Conservation (phyloP, 2,113 vertebrate species). For the Scophthalmus maximus region DNA sequence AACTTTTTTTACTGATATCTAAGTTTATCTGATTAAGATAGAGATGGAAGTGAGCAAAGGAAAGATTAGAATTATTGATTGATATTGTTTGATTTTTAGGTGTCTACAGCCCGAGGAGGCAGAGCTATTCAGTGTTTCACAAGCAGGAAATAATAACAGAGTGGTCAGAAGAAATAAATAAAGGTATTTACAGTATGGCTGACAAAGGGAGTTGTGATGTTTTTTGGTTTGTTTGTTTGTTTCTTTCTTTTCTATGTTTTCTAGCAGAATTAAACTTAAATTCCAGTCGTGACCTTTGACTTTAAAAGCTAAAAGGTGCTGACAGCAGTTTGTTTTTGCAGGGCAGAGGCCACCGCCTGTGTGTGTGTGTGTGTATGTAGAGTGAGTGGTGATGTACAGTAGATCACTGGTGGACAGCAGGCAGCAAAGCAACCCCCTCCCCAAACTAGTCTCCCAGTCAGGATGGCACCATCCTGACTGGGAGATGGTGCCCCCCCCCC, state of each 20-base stretch:
- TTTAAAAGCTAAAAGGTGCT: conserved; percentile 9
- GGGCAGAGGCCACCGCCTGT: conserved; percentile 9
- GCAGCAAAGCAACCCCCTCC: conserved; percentile 26
- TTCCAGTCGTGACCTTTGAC: conserved; percentile 39
- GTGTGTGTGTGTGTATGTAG: not conserved
- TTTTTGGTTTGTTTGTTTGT: not conserved
- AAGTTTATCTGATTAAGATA: not conserved
- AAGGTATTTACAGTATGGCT: not conserved
- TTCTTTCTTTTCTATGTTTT: not conserved
- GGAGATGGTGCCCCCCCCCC: no score
- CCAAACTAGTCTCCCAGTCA: conserved; percentile 51
- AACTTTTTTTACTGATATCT: not conserved
- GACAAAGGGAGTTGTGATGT: not conserved
- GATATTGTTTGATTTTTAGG: no score
- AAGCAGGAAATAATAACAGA: not conserved
- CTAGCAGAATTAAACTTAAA: not conserved
- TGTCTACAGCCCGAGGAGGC: not conserved
- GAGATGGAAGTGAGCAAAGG: not conserved
- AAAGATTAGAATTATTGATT: no score
- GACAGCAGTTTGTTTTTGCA: conserved; percentile 36
- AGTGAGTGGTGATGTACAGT: conserved; percentile 46
- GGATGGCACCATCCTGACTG: conserved; percentile 77
- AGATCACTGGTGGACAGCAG: conserved; percentile 30
- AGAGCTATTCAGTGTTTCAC: not conserved
- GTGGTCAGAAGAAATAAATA: not conserved